Base-by-base conservation (phyloP, 35 echinoderm and acorn worm species). In the Apostichopus parvimensis region DNA sequence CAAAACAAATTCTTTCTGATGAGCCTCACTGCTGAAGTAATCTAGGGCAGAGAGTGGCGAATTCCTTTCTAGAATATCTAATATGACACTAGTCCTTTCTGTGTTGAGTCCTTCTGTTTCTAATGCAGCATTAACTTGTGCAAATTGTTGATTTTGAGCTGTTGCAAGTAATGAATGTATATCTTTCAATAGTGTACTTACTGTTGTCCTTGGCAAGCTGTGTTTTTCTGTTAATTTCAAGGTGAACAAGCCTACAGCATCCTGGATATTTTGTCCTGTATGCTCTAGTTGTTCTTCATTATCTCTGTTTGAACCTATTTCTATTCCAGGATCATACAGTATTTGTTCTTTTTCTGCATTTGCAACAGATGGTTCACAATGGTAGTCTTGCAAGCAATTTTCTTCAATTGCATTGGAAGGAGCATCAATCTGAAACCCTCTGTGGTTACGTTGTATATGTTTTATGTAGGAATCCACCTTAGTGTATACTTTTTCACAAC, bases 1-100 rank as follows among this genome's bases (percentile, higher is more conserved):
- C 55, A 60, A 45, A 60, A 86, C 83, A 86, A 10, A 86, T 60
- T 65, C 55, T 20, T 86, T 1, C 55, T 86, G 83, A 86, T 58
- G 54, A 54, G 28, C 59, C 59, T 86, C 54, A 86, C 83, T 86
- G 58, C 83, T 60, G 24, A 86, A 86, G 55, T 86, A 65, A 54
- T 86, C 59, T 65, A 86, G 55, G 17, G 59, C 54, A 59, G 83
- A 58, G 83, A 58, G 83, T 24, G 78, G 78, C 12, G 78, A 34
- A 80, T 80, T 80, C 52, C 78, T 34, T 12, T 80, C 0, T 80
- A 80, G 6, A 45, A 23, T 80, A 34, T 80, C 45, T 80, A 80
- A 80, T 12, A 80, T 80, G 78, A 80, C 24, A 13, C 45, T 80
- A 80, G 52, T 80, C 52, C 24, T 24, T 45, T 45, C 34, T 45